Conservation (phyloP, 2,113 vertebrate species). For the Neotragus moschatus region DNA sequence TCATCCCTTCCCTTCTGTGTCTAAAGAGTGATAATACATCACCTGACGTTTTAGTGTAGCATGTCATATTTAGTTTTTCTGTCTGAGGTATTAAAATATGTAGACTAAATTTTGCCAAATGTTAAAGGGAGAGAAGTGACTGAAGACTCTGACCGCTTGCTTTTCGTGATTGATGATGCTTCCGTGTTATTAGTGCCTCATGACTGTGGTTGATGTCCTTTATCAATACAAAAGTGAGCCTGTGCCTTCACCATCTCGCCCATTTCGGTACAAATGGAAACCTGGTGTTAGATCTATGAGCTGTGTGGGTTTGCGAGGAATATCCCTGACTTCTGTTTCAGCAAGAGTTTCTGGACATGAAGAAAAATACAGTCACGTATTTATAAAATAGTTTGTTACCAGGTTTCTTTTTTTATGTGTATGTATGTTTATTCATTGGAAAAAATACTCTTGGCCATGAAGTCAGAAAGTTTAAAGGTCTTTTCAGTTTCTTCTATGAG, state of each 20-base stretch:
- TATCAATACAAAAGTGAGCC: slow-evolving; percentile 67
- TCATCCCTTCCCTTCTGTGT: slow-evolving; percentile 22
- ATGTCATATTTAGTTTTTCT: slow-evolving; percentile 68
- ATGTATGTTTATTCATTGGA: slow-evolving; percentile 45
- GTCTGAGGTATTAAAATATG: slow-evolving; percentile 69
- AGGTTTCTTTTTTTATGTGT: slow-evolving; percentile 41
- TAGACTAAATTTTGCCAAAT: slow-evolving; percentile 72
- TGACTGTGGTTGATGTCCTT: slow-evolving; percentile 70
- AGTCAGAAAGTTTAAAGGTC: background rate
- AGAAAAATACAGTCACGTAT: slow-evolving; percentile 61
- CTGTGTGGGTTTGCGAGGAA: slow-evolving; percentile 60
- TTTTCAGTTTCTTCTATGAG: slow-evolving; percentile 50
- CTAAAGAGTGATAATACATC: slow-evolving; percentile 51
- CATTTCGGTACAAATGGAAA: slow-evolving; percentile 65
- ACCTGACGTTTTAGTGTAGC: slow-evolving; percentile 53
- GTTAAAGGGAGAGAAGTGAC: slow-evolving; percentile 45
- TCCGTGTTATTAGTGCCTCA: slow-evolving; percentile 70
- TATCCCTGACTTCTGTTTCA: slow-evolving; percentile 41
- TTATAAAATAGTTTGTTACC: slow-evolving; percentile 54
- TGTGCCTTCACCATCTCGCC: slow-evolving; percentile 79
- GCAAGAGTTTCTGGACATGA: slow-evolving; percentile 67
- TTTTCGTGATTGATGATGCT: slow-evolving; percentile 66
- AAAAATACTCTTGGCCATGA: slow-evolving; percentile 35
- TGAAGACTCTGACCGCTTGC: slow-evolving; percentile 56
- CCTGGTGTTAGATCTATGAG: slow-evolving; percentile 54